Percentiles rank a stretch among this genome's conserved stretches.
Conservation (phyloP, 2,113 vertebrate genomes). For the Danionella cerebrum region DNA sequence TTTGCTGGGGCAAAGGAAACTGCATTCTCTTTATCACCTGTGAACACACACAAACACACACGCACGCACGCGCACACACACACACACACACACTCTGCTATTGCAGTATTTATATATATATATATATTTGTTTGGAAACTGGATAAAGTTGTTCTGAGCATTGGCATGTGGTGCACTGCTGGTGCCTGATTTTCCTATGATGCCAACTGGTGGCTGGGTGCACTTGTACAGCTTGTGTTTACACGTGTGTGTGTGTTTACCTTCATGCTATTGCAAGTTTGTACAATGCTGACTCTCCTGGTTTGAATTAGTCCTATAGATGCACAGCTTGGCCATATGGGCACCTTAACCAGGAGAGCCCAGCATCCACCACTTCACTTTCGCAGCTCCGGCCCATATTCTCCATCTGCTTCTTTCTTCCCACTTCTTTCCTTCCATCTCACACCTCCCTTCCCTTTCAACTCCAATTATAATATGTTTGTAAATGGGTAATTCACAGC, state of each 20-base stretch:
- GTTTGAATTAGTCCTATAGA: constrained; percentile 23
- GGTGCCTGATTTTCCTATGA: background rate
- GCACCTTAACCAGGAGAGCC: constrained; percentile 61
- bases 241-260: background rate
- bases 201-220: background rate
- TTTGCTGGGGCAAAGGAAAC: too few species aligned
- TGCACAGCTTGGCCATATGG: constrained; percentile 63
- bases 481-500: constrained; percentile 24
- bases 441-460: background rate
- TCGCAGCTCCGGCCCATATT: constrained; percentile 56
- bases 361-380: constrained; percentile 63
- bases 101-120: background rate
- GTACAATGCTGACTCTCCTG: constrained; percentile 31
- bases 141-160: too few species aligned
- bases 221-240: constrained; percentile 13
- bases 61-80: too few species aligned
- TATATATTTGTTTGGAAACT: background rate
- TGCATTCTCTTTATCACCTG: too few species aligned
- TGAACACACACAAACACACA: too few species aligned
- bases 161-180: background rate
- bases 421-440: constrained; percentile 13
- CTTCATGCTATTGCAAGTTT: constrained; percentile 23
- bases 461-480: constrained; percentile 21
- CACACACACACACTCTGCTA: too few species aligned
- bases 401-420: constrained; percentile 38